Percentiles rank a stretch among this genome's conserved stretches.
These are phyloP conservation scores for Drosophila kanapiae DNA, from an alignment of 1,140 invertebrate genomes.

Conservation along the genomic window DNA sequence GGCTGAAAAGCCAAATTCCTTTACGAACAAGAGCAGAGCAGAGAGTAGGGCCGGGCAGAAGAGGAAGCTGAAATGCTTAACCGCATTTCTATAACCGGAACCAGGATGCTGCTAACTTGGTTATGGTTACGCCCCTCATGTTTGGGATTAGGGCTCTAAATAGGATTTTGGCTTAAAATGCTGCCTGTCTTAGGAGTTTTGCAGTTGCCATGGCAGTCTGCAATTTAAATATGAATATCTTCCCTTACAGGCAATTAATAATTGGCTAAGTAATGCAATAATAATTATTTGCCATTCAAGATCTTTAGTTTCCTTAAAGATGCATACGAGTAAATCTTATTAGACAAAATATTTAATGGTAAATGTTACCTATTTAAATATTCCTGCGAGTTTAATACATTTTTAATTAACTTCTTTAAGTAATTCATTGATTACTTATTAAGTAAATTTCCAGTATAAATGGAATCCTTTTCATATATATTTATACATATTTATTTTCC, in stretches of 20 bases:
- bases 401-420: background rate
- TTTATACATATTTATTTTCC: background rate
- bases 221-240: conserved; percentile 8
- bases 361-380: too few relatives aligned
- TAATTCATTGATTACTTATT: background rate
- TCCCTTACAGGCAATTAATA: background rate
- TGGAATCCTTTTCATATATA: background rate
- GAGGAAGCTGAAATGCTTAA: conserved; percentile 37
- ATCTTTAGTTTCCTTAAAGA: too few relatives aligned
- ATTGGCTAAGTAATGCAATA: background rate
- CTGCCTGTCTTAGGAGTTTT: background rate
- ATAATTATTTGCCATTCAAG: background rate
- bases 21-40: background rate
- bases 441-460: background rate
- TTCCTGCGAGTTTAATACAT: background rate
- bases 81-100: conserved; percentile 78
- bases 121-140: conserved; percentile 61
- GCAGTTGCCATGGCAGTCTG: background rate
- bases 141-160: conserved; percentile 18
- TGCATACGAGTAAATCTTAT: too few relatives aligned
- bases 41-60: background rate
- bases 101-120: conserved; percentile 73
- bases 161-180: conserved; percentile 19
- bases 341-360: too few relatives aligned
- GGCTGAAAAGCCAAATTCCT: conserved; percentile 69